Percentiles rank a stretch among this genome's conserved stretches.
These are phyloP conservation scores for Babylonia areolata DNA, from an alignment of 1,140 invertebrate species.

Conservation along the genomic window DNA sequence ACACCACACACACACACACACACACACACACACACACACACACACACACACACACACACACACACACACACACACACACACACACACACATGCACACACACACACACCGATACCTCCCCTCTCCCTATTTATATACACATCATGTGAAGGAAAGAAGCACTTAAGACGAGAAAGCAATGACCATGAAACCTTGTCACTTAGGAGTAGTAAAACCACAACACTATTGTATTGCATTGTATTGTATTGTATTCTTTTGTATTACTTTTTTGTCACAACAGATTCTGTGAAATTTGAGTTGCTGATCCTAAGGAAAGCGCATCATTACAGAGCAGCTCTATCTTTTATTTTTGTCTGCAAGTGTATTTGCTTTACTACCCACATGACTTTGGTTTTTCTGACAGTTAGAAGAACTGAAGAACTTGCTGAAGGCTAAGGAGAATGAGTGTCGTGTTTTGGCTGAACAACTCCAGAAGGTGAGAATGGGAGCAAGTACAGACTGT, in stretches of 20 bases:
- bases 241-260: no score
- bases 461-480: constrained; percentile 37
- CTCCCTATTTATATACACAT: no score
- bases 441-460: constrained; percentile 36
- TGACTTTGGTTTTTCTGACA: constrained; percentile 12
- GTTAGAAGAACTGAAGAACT: constrained; percentile 46
- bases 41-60: background rate
- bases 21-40: background rate
- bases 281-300: no score
- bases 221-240: no score
- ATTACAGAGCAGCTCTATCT: no score
- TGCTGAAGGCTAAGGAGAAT: constrained; percentile 37
- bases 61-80: background rate
- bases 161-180: no score
- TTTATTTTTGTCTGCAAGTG: background rate
- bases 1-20: background rate
- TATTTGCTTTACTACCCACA: background rate
- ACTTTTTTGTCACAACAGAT: no score
- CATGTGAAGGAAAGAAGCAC: background rate
- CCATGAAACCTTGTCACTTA: no score
- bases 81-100: background rate
- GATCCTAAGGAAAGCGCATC: no score
- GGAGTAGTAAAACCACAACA: no score
- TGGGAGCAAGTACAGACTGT: background rate
- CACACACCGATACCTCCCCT: no score